Conservation (phyloP, 2,888 invertebrate species). For the Marasmarcha lunaedactyla region DNA sequence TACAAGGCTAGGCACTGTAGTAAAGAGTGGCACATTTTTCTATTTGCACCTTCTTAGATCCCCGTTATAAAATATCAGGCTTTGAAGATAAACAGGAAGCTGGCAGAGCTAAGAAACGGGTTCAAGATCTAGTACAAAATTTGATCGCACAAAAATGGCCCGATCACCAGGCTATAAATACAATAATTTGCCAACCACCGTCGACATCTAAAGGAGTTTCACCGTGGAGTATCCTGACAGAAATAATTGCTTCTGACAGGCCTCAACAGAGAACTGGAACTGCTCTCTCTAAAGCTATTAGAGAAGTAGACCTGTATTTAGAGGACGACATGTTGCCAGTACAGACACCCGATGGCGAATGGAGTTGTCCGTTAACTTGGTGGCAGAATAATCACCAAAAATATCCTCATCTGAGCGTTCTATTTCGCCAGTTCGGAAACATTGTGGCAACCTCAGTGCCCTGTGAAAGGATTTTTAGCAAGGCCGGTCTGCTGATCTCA, state of each 20-base stretch:
- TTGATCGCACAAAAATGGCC: constrained; percentile 8
- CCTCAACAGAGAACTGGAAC: constrained; percentile 4
- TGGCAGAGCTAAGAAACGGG: constrained; percentile 8
- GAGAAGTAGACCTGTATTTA: background rate
- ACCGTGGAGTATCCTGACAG: background rate
- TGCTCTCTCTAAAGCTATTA: constrained; percentile 6
- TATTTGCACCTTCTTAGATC: constrained; percentile 15
- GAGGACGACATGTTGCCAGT: background rate
- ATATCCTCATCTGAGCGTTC: constrained; percentile 10
- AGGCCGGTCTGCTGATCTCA: constrained; percentile 12
- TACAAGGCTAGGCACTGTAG: constrained; percentile 8
- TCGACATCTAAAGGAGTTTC: background rate
- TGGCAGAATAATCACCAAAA: constrained; percentile 11
- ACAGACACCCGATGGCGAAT: constrained; percentile 3
- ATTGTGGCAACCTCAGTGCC: no score
- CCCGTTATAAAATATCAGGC: constrained; percentile 14
- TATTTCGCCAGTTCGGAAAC: constrained; percentile 12
- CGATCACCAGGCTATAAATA: background rate
- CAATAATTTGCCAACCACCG: background rate
- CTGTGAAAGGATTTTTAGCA: constrained; percentile 16
- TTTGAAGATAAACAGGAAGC: constrained; percentile 14
- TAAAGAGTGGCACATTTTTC: constrained; percentile 14
- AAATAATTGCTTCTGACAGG: background rate
- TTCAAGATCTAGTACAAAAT: constrained; percentile 11
- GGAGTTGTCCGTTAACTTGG: constrained; percentile 16